Evolutionary conservation across 2,888 invertebrate genomes (phyloP).

Genomic region (Drosophila hawaiiensis): DNA sequence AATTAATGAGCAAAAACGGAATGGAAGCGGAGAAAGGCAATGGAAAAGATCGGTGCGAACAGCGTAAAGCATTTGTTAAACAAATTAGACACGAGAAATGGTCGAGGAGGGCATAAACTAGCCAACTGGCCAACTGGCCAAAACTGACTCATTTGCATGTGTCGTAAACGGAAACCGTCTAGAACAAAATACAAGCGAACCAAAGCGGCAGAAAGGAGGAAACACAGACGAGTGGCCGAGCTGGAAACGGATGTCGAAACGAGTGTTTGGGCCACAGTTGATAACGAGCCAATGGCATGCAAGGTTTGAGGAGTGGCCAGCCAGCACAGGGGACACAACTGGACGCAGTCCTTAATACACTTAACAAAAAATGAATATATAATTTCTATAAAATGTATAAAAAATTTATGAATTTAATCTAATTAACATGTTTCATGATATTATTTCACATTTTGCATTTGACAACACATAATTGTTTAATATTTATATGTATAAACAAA

Average conservation of each 20-base stretch:
- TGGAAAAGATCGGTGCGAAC: slow-evolving; percentile 29
- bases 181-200: slow-evolving; percentile 2
- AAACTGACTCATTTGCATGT: slow-evolving; percentile 59
- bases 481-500: no score
- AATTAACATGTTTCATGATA: no score
- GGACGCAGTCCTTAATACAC: slow-evolving; percentile 13
- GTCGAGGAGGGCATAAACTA: slow-evolving; percentile 10
- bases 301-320: slow-evolving; percentile 56
- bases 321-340: slow-evolving; percentile 2
- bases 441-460: no score
- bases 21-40: background rate
- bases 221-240: slow-evolving; percentile 2
- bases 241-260: slow-evolving; percentile 40
- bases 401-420: background rate
- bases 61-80: slow-evolving; percentile 65
- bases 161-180: slow-evolving; percentile 33
- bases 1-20: slow-evolving; percentile 56
- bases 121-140: slow-evolving; percentile 43
- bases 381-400: background rate
- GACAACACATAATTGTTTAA: no score
- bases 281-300: slow-evolving; percentile 68
- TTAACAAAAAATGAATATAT: background rate
- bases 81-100: slow-evolving; percentile 50
- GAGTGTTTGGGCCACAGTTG: slow-evolving; percentile 28
- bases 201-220: slow-evolving; percentile 8